Conservation (phyloP, 2,888 invertebrate species). For the Limnephilus lunatus region DNA sequence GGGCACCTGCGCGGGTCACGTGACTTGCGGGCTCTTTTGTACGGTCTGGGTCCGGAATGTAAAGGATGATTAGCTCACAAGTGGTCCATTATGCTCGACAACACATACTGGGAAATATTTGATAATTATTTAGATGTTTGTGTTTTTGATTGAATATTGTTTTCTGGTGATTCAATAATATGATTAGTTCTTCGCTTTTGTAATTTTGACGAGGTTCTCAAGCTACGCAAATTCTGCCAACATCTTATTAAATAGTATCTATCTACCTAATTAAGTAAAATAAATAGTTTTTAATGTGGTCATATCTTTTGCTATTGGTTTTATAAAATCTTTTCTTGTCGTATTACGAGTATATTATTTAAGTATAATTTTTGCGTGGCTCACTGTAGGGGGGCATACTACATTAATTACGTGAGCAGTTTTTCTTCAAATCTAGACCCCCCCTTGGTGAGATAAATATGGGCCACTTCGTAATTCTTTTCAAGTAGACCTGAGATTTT, state of each 20-base stretch:
- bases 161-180: background rate
- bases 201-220: background rate
- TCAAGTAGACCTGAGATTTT: too few relatives aligned
- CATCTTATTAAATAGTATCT: background rate
- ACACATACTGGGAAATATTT: background rate
- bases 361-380: too few relatives aligned
- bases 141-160: background rate
- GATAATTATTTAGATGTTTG: background rate
- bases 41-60: background rate
- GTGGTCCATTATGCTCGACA: background rate
- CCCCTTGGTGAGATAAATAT: too few relatives aligned
- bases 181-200: background rate
- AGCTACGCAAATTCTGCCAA: background rate
- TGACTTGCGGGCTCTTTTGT: background rate
- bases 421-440: too few relatives aligned
- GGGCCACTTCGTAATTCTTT: too few relatives aligned
- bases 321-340: too few relatives aligned
- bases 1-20: background rate
- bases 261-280: too few relatives aligned
- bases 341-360: too few relatives aligned
- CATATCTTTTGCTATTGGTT: too few relatives aligned
- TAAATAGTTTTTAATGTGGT: too few relatives aligned
- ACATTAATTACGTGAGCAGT: too few relatives aligned
- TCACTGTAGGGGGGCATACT: too few relatives aligned
- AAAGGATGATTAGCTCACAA: background rate